phyloP scores from a whole-genome alignment of 2,797 vertebrate genomes.

The Poeciliopsis gracilis region DNA sequence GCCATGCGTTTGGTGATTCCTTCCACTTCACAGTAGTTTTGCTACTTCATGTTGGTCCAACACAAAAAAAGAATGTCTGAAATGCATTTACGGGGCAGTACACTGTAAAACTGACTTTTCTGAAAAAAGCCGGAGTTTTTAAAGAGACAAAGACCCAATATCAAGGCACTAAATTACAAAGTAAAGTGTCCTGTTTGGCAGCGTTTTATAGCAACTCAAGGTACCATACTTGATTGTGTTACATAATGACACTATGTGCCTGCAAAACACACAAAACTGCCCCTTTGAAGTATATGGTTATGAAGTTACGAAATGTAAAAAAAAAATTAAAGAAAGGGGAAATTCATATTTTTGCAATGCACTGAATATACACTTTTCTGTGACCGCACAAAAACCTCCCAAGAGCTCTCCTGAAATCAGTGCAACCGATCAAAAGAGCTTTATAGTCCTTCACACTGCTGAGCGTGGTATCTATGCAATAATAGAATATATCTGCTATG shows the following conservation, averaged over 20 bases:
- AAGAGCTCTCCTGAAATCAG: constrained; percentile 25
- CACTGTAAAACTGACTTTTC: no score
- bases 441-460: constrained; percentile 53
- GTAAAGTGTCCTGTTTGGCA: no score
- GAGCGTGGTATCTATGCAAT: constrained; percentile 55
- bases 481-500: constrained; percentile 33
- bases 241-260: no score
- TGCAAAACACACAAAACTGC: no score
- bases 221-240: no score
- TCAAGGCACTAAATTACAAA: no score
- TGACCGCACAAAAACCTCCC: constrained; percentile 58
- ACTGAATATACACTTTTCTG: constrained; percentile 32
- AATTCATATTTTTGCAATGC: neutral
- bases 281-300: no score
- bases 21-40: neutral
- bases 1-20: neutral
- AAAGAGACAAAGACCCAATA: no score
- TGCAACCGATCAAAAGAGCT: constrained; percentile 35
- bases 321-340: neutral
- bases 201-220: no score
- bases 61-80: neutral
- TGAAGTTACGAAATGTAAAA: neutral
- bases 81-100: neutral
- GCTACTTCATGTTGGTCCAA: neutral
- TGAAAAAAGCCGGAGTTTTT: no score